Conservation (phyloP, 2,888 invertebrate species). For the Ptychoptera albimana region DNA sequence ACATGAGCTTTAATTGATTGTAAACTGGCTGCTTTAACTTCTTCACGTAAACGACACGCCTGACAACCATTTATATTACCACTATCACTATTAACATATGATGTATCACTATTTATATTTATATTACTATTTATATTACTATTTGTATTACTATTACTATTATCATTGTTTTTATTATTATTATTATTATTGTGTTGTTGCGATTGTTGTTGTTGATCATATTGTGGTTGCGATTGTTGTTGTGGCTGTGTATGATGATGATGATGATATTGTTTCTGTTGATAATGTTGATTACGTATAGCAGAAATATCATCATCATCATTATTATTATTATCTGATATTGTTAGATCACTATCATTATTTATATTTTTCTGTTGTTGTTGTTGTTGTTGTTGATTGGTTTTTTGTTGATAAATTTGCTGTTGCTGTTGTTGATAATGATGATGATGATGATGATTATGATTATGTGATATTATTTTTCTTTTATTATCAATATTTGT, state of each 20-base stretch:
- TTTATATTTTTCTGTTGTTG: background rate
- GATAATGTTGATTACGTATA: background rate
- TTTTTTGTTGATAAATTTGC: background rate
- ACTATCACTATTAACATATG: slow-evolving; percentile 3
- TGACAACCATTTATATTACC: slow-evolving; percentile 27
- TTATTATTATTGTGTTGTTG: too few relatives aligned
- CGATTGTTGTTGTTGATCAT: background rate
- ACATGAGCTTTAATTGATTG: slow-evolving; percentile 48
- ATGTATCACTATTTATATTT: slow-evolving; percentile 13
- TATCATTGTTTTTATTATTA: slow-evolving; percentile 12
- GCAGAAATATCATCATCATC: slow-evolving; percentile 4
- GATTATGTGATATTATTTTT: too few relatives aligned
- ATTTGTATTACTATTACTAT: slow-evolving; percentile 4
- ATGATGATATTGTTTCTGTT: slow-evolving; percentile 5
- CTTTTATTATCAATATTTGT: too few relatives aligned
- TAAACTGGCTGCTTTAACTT: slow-evolving; percentile 41
- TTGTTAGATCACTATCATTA: background rate
- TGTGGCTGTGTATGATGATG: too few relatives aligned
- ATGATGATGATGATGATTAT: too few relatives aligned
- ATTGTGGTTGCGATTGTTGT: background rate
- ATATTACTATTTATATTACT: slow-evolving; percentile 14
- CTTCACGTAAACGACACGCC: slow-evolving; percentile 38
- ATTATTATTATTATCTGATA: slow-evolving; percentile 2
- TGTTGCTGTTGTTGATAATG: background rate
- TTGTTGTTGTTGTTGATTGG: too few relatives aligned